phyloP scores from a whole-genome alignment of 2,888 invertebrate genomes.

The Tachina fera region DNA sequence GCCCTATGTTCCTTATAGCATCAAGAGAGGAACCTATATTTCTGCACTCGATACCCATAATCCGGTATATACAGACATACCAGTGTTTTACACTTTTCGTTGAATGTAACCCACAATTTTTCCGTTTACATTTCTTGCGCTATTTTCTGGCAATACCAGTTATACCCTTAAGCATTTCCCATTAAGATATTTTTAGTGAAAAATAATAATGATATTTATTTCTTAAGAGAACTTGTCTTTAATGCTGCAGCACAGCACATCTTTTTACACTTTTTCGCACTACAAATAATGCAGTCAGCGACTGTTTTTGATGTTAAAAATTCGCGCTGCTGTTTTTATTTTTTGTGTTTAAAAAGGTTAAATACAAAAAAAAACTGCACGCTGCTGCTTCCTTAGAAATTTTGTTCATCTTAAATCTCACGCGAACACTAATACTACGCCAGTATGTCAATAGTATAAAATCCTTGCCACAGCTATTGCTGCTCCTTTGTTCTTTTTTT shows the following conservation, averaged over 20 bases:
- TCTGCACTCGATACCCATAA: no score
- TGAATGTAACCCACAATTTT: neutral
- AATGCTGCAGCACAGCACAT: slow-evolving; percentile 16
- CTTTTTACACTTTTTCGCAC: slow-evolving; percentile 22
- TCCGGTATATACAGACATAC: no score
- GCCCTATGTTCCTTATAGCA: no score
- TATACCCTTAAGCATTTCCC: slow-evolving; percentile 62
- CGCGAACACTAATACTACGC: slow-evolving; percentile 20
- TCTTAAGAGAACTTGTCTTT: slow-evolving; percentile 38
- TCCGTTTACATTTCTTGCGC: neutral
- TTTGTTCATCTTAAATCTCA: slow-evolving; percentile 24
- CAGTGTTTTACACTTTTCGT: neutral
- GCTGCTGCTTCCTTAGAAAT: slow-evolving; percentile 4
- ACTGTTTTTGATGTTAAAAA: slow-evolving; percentile 57
- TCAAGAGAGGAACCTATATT: no score
- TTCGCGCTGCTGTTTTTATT: slow-evolving; percentile 30
- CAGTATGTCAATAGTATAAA: slow-evolving; percentile 38
- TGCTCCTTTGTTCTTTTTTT: neutral
- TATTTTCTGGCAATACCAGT: slow-evolving; percentile 40
- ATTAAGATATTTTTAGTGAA: slow-evolving; percentile 64
- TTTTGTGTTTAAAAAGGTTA: slow-evolving; percentile 39
- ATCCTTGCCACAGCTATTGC: slow-evolving; percentile 12
- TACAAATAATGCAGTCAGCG: slow-evolving; percentile 32
- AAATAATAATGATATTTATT: slow-evolving; percentile 70
- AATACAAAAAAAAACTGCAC: slow-evolving; percentile 32